Evolutionary conservation across 2,888 invertebrate species (phyloP).

Genomic region (Drosophila mulleri): DNA sequence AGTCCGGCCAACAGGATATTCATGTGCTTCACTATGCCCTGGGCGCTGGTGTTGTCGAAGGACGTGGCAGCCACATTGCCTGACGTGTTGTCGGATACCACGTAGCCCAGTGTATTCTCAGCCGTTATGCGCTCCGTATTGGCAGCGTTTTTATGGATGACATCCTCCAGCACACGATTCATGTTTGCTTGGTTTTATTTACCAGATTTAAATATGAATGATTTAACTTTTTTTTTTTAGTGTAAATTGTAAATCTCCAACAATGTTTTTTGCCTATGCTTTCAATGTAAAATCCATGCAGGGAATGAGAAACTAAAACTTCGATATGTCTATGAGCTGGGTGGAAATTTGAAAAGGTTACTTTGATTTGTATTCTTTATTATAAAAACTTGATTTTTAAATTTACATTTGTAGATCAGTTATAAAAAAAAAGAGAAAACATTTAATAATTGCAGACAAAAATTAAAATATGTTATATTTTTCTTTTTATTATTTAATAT

Average conservation of each 20-base stretch:
- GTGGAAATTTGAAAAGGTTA: background rate
- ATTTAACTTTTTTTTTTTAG: background rate
- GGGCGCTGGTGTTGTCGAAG: constrained; percentile 81
- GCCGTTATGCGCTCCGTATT: constrained; percentile 78
- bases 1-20: constrained; percentile 67
- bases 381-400: background rate
- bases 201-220: background rate
- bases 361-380: background rate
- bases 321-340: background rate
- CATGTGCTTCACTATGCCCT: constrained; percentile 77
- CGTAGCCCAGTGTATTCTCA: constrained; percentile 73
- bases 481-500: no score
- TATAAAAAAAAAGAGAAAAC: no score
- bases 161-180: constrained; percentile 71
- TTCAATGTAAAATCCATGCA: background rate
- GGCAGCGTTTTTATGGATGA: constrained; percentile 68
- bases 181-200: constrained; percentile 18
- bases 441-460: no score
- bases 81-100: constrained; percentile 74
- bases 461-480: no score
- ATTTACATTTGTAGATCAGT: no score
- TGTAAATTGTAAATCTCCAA: background rate
- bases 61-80: constrained; percentile 74
- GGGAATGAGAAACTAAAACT: background rate
- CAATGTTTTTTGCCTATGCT: background rate